phyloP scores from a whole-genome alignment of 2,888 invertebrate species.

The Volucella inanis region DNA sequence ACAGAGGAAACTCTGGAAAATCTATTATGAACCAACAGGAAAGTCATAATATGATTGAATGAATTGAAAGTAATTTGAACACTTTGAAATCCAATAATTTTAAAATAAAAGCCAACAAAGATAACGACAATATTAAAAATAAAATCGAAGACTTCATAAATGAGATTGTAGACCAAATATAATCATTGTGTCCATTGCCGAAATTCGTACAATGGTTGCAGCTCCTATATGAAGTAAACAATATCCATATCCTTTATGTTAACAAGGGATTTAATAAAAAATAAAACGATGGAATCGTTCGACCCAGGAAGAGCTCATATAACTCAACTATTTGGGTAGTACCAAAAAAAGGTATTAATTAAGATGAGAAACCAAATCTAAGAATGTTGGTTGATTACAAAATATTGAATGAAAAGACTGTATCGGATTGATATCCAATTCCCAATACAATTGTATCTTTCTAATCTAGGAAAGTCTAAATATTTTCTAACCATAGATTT shows the following conservation, averaged over 20 bases:
- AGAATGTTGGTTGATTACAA: conserved; percentile 5
- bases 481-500: too few relatives aligned
- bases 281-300: not conserved
- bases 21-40: too few relatives aligned
- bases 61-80: too few relatives aligned
- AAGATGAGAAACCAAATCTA: not conserved
- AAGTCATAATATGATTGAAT: too few relatives aligned
- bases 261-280: not conserved
- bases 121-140: too few relatives aligned
- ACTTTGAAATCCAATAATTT: not conserved
- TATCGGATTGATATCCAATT: conserved; percentile 23
- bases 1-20: too few relatives aligned
- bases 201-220: not conserved
- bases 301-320: not conserved
- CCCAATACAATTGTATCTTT: too few relatives aligned
- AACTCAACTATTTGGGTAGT: conserved; percentile 11
- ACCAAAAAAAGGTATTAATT: not conserved
- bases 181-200: too few relatives aligned
- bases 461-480: too few relatives aligned
- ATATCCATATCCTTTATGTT: not conserved
- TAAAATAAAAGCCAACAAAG: too few relatives aligned
- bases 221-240: conserved; percentile 13
- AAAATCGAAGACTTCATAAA: too few relatives aligned
- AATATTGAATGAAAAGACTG: not conserved
- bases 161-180: too few relatives aligned